Conservation (phyloP, 1,140 invertebrate genomes). For the Psix sp. region DNA sequence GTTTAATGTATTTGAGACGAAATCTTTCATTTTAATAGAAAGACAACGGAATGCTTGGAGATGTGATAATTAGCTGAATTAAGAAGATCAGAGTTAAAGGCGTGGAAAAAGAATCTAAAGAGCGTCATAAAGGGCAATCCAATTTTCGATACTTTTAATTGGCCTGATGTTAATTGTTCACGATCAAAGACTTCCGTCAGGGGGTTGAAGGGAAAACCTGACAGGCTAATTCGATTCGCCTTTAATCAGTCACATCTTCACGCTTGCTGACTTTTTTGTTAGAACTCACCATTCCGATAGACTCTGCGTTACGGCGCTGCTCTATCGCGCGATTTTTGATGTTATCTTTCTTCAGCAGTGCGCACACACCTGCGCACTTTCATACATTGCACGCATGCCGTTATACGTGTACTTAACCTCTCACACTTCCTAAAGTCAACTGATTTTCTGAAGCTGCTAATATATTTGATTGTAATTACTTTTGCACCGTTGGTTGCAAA, state of each 20-base stretch:
- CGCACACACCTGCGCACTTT: slow-evolving; percentile 4
- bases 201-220: slow-evolving; percentile 30
- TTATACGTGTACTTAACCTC: slow-evolving; percentile 57
- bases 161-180: slow-evolving; percentile 42
- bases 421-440: slow-evolving; percentile 53
- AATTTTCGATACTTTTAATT: slow-evolving; percentile 57
- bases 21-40: no score
- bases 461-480: no score
- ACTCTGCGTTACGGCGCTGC: slow-evolving; percentile 26
- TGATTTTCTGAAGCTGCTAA: no score
- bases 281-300: slow-evolving; percentile 34
- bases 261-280: slow-evolving; percentile 41
- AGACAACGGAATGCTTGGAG: no score
- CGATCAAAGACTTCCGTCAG: slow-evolving; percentile 27
- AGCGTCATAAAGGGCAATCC: slow-evolving; percentile 48
- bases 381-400: slow-evolving; percentile 5
- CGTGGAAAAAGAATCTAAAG: slow-evolving; percentile 16
- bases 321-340: slow-evolving; percentile 44
- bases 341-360: slow-evolving; percentile 24
- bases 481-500: no score
- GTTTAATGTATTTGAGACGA: no score
- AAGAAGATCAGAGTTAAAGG: slow-evolving; percentile 41
- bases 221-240: slow-evolving; percentile 47
- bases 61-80: slow-evolving; percentile 26
- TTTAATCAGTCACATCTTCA: slow-evolving; percentile 48